Evolutionary conservation across 2,888 invertebrate species (phyloP), one percentile per base, ranked within the genome.

Genomic region (Branchipolynoe longqiensis): DNA sequence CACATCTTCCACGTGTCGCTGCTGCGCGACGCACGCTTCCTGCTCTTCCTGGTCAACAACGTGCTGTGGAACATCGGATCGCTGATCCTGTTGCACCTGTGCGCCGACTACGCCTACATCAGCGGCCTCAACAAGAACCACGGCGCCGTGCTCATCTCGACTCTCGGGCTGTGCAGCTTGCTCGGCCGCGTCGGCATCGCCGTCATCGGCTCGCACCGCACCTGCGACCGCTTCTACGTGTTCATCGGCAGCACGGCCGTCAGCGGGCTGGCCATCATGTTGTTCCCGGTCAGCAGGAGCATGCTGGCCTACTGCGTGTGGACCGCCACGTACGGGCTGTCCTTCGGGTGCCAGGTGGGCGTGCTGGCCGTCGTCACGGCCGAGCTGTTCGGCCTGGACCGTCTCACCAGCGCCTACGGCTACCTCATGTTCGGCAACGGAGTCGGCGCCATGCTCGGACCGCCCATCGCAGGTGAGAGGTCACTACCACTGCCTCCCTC

Each of bases 381-480:
- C 12, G 85, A 85, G 31, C 36, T 82, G 25, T 85, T 85, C 36
- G 85, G 85, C 22, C 56, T 85, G 36, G 82, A 82, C 6, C 22
- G 85, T 14, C 64, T 85, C 22, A 82, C 85, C 25, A 64, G 64
- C 25, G 85, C 85, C 25, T 85, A 85, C 41, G 85, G 85, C 4
- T 85, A 85, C 73, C 69, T 82, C 31, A 85, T 85, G 85, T 85
- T 85, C 33, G 85, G 82, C 2, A 82, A 85, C 36, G 85, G 85
- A 18, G 82, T 73, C 22, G 85, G 85, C 12, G 85, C 85, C 38
- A 48, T 85, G 69, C 25, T 85, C 40, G 83, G 83, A n/a, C 83
- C 86, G 38, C 86, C 85, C 1, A 78, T 84, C n/a, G 84, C 84
- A 78, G 84, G 84, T 84, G 40, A 41, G 82, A 33, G n/a, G n/a